Percentiles rank a stretch among this genome's conserved stretches.
These are phyloP conservation scores for Drymodes brunneopygia DNA, from an alignment of 2,113 vertebrate genomes.

Conservation along the genomic window DNA sequence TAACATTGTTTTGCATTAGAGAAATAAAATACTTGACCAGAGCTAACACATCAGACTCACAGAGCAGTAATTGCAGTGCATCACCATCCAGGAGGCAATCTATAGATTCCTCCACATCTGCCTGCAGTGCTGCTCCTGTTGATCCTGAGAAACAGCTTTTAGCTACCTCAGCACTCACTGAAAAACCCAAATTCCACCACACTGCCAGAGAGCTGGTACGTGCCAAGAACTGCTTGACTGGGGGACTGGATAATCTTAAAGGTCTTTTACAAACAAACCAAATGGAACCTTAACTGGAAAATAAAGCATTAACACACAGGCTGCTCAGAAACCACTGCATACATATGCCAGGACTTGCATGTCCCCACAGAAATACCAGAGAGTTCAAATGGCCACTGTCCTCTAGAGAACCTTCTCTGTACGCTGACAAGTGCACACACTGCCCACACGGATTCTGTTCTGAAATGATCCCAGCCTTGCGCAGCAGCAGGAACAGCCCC, in stretches of 20 bases:
- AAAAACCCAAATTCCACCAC: neutral
- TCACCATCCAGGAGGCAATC: neutral
- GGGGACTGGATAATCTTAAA: neutral
- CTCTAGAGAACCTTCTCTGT: neutral
- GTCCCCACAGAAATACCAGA: neutral
- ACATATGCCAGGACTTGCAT: no score
- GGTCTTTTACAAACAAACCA: neutral
- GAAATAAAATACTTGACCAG: neutral
- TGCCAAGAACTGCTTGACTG: neutral
- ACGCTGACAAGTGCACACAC: rapidly evolving
- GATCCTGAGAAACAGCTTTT: neutral
- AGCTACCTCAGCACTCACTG: neutral
- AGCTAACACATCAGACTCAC: neutral
- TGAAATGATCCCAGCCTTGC: neutral
- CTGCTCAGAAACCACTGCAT: neutral
- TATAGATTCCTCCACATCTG: neutral
- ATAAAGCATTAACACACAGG: neutral
- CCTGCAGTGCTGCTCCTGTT: neutral
- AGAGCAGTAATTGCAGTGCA: neutral
- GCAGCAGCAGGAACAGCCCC: neutral
- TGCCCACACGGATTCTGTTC: neutral
- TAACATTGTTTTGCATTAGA: neutral
- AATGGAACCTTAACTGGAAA: neutral
- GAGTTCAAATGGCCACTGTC: neutral
- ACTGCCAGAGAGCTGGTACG: neutral